These are phyloP conservation scores for Dendrolimus pini DNA, from an alignment of 2,888 invertebrate species.

Conservation along the genomic window DNA sequence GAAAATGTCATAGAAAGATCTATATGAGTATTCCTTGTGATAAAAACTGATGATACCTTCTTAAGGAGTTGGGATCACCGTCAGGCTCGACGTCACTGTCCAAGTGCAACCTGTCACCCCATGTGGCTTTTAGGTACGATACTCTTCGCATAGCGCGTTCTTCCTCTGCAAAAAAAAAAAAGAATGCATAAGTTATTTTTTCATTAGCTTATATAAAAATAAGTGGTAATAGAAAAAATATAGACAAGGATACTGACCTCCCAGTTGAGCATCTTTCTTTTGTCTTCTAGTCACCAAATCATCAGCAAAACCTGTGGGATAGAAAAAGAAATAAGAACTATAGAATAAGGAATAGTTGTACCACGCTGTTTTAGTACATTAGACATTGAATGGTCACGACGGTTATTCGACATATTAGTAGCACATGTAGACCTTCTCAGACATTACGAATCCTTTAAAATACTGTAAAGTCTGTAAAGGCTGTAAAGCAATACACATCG, in stretches of 20 bases:
- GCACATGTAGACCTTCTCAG: conserved; percentile 31
- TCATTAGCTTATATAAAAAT: background rate
- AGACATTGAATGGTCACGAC: conserved; percentile 44
- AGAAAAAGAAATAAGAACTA: conserved; percentile 12
- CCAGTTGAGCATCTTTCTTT: conserved; percentile 71
- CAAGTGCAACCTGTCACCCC: conserved; percentile 84
- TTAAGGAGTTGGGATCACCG: conserved; percentile 76
- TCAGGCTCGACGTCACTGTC: conserved; percentile 81
- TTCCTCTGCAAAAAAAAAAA: conserved; percentile 79
- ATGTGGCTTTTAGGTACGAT: conserved; percentile 96
- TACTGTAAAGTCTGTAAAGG: conserved; percentile 4
- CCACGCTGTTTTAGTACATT: conserved; percentile 34
- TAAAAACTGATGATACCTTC: conserved; percentile 74
- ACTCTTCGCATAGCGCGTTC: conserved; percentile 91
- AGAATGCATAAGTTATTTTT: background rate
- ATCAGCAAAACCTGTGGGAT: conserved; percentile 65
- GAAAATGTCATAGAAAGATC: background rate
- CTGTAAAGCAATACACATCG: conserved; percentile 16
- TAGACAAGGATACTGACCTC: conserved; percentile 44
- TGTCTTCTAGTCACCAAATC: conserved; percentile 71
- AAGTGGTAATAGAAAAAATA: background rate
- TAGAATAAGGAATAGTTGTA: background rate
- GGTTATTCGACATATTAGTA: conserved; percentile 53
- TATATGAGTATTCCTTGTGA: background rate
- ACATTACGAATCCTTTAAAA: background rate